phyloP scores from a whole-genome alignment of 2,888 invertebrate genomes.

The Eupithecia tripunctaria region DNA sequence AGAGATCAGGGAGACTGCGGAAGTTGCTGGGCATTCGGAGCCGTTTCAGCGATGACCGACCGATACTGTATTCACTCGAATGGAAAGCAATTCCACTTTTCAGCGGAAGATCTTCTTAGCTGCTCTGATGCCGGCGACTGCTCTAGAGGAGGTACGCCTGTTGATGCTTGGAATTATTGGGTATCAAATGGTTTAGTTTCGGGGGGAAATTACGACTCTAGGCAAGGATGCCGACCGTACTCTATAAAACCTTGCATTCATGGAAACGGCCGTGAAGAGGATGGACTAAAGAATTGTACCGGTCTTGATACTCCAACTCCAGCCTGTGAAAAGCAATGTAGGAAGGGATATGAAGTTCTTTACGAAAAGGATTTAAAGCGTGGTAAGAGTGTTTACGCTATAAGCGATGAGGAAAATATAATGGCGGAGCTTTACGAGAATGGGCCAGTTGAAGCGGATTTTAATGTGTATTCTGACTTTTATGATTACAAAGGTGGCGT shows the following conservation, averaged over 20 bases:
- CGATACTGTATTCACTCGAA: slow-evolving; percentile 92
- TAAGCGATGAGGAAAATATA: background rate
- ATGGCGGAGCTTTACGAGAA: slow-evolving; percentile 3
- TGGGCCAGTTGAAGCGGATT: background rate
- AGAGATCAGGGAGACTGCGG: slow-evolving; percentile 95
- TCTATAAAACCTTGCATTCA: slow-evolving; percentile 4
- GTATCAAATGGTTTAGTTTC: background rate
- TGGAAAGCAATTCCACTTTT: slow-evolving; percentile 89
- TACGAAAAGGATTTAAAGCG: background rate
- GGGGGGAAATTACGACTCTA: slow-evolving; percentile 80
- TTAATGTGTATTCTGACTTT: background rate
- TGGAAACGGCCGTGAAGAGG: background rate
- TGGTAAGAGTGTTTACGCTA: background rate
- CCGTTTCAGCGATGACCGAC: slow-evolving; percentile 85
- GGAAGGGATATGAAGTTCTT: background rate
- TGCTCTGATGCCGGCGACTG: slow-evolving; percentile 70
- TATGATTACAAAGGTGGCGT: background rate
- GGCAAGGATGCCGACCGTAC: slow-evolving; percentile 62
- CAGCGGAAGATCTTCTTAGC: slow-evolving; percentile 93
- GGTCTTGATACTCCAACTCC: background rate
- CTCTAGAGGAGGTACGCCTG: background rate
- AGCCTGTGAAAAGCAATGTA: background rate
- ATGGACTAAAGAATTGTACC: background rate
- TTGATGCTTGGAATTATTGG: background rate
- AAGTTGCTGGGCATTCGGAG: slow-evolving; percentile 97